Conservation (phyloP, 2,113 vertebrate species). For the Pelecanoides urinatrix region DNA sequence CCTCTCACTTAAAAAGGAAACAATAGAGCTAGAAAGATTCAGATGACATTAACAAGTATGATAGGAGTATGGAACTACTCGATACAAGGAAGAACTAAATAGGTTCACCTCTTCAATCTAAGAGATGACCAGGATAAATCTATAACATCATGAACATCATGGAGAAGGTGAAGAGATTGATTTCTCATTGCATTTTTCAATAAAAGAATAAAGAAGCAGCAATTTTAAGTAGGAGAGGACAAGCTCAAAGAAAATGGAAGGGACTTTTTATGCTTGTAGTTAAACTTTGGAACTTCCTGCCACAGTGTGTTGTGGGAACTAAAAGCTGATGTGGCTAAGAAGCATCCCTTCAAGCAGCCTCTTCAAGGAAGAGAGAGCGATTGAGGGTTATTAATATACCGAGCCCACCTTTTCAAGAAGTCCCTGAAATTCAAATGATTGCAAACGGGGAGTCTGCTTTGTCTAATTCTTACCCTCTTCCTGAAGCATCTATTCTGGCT, state of each 20-base stretch:
- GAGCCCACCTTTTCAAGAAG: not conserved
- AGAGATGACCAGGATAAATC: not conserved
- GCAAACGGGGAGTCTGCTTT: not conserved
- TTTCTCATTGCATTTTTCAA: not conserved
- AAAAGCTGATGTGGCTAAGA: not conserved
- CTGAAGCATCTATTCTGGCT: not conserved
- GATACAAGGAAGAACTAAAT: not conserved
- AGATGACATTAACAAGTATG: not conserved
- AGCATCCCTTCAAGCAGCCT: not conserved
- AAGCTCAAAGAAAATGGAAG: conserved; percentile 13
- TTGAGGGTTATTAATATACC: not conserved
- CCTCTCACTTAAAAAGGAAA: not conserved
- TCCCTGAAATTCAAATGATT: not conserved
- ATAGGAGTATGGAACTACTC: not conserved
- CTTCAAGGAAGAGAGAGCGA: not conserved
- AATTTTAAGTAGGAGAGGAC: not conserved
- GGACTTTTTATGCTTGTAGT: not conserved
- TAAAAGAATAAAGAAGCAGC: not conserved
- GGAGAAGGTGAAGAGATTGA: not conserved
- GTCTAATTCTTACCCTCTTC: not conserved
- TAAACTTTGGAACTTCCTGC: conserved; percentile 52
- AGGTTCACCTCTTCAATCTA: not conserved
- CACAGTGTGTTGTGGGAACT: not conserved
- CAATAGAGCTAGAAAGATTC: not conserved
- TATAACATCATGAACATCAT: not conserved